Conservation (phyloP, 2,888 invertebrate genomes). For the Eudemis profundana region DNA sequence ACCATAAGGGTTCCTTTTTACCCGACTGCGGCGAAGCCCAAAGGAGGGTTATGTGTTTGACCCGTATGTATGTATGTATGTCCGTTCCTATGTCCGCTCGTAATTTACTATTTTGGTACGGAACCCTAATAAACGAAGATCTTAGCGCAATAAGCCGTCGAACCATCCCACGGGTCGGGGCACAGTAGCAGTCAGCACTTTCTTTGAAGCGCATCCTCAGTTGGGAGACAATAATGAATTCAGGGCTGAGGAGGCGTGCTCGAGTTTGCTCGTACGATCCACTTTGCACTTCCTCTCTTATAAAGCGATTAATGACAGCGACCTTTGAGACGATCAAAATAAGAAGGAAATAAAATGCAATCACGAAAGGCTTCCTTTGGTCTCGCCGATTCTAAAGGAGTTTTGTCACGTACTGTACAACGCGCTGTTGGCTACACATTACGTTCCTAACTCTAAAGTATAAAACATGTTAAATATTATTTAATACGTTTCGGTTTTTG, state of each 20-base stretch:
- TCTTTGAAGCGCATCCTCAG: slow-evolving; percentile 79
- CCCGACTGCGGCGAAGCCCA: too few species aligned
- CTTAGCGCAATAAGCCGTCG: slow-evolving; percentile 72
- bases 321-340: slow-evolving; percentile 74
- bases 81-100: too few species aligned
- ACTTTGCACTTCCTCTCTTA: slow-evolving; percentile 77
- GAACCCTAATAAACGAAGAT: slow-evolving; percentile 65
- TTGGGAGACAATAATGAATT: slow-evolving; percentile 81
- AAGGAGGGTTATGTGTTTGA: too few species aligned
- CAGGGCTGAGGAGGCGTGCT: slow-evolving; percentile 65
- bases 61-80: too few species aligned
- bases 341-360: slow-evolving; percentile 72
- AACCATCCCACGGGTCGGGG: slow-evolving; percentile 63
- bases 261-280: slow-evolving; percentile 73
- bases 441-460: slow-evolving; percentile 50
- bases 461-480: too few species aligned
- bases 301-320: slow-evolving; percentile 79
- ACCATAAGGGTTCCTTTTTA: too few species aligned
- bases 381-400: slow-evolving; percentile 38
- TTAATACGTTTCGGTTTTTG: slow-evolving; percentile 47
- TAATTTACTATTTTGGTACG: too few species aligned
- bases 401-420: slow-evolving; percentile 47
- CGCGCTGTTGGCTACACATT: slow-evolving; percentile 45
- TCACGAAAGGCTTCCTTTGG: slow-evolving; percentile 56
- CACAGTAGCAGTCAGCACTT: slow-evolving; percentile 76